These are phyloP conservation scores for Catamblyrhynchus diadema DNA, from an alignment of 2,797 vertebrate species.

Conservation along the genomic window DNA sequence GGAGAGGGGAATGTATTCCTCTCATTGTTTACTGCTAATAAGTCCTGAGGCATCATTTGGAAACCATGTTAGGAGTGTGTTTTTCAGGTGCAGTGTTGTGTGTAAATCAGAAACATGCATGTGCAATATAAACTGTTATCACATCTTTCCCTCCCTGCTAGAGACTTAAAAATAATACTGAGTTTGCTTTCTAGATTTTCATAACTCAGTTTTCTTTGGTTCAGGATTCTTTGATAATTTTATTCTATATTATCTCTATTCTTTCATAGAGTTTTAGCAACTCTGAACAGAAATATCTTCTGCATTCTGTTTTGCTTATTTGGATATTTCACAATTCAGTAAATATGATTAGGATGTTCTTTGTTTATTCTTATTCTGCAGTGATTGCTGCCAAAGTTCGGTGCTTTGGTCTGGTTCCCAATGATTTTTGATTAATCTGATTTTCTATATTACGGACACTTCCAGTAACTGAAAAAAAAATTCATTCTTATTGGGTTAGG, in stretches of 20 bases:
- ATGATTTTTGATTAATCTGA: neutral
- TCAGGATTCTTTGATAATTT: neutral
- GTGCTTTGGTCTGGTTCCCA: neutral
- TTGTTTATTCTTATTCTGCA: neutral
- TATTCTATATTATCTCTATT: neutral
- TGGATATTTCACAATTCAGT: neutral
- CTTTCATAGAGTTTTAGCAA: neutral
- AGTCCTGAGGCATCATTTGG: neutral
- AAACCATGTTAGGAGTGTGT: neutral
- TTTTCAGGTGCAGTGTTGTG: neutral
- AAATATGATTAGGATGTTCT: neutral
- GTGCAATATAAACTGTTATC: neutral
- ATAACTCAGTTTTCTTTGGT: neutral
- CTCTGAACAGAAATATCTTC: neutral
- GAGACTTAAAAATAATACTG: neutral
- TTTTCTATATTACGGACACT: neutral
- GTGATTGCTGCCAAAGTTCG: neutral
- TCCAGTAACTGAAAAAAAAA: neutral
- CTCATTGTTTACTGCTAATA: neutral
- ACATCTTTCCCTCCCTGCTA: rapidly evolving
- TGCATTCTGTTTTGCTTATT: neutral
- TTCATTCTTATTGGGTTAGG: neutral
- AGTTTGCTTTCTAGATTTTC: neutral
- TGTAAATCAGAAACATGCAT: neutral
- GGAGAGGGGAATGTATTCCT: neutral